Evolutionary conservation across 2,797 vertebrate genomes (phyloP).

Genomic region (Anas capensis): DNA sequence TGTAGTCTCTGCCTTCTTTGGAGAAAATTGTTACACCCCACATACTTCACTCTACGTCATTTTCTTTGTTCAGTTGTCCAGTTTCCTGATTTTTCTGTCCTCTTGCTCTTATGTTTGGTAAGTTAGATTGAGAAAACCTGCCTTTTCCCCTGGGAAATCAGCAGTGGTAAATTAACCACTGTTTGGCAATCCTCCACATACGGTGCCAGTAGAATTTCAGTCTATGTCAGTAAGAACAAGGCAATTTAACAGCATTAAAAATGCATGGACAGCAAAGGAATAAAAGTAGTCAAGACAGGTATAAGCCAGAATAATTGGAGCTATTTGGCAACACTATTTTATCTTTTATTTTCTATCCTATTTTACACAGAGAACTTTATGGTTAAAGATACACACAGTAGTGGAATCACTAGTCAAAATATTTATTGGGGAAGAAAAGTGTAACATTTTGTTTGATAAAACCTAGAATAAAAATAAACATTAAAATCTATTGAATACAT

Average conservation of each 20-base stretch:
- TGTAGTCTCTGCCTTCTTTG: neutral
- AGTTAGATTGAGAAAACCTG: slow-evolving; percentile 8
- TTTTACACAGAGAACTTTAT: neutral
- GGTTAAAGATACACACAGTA: neutral
- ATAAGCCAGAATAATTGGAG: neutral
- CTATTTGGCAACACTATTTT: neutral
- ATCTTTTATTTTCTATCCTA: neutral
- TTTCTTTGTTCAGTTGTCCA: neutral
- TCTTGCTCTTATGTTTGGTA: neutral
- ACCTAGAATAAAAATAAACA: neutral
- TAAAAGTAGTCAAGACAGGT: slow-evolving; percentile 15
- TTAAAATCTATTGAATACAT: neutral
- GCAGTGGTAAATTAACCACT: slow-evolving; percentile 27
- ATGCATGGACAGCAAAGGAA: slow-evolving; percentile 38
- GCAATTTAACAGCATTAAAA: slow-evolving; percentile 55
- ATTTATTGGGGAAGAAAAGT: neutral
- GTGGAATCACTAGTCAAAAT: neutral
- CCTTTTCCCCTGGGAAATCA: slow-evolving; percentile 60
- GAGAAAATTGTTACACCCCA: neutral
- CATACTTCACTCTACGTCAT: neutral
- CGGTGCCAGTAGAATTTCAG: slow-evolving; percentile 57
- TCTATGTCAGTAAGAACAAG: slow-evolving; percentile 28
- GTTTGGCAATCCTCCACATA: slow-evolving; percentile 30
- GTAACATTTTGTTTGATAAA: neutral
- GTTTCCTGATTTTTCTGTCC: neutral